phyloP scores from a whole-genome alignment of 2,113 vertebrate genomes.

The Pollimyrus isidori region DNA sequence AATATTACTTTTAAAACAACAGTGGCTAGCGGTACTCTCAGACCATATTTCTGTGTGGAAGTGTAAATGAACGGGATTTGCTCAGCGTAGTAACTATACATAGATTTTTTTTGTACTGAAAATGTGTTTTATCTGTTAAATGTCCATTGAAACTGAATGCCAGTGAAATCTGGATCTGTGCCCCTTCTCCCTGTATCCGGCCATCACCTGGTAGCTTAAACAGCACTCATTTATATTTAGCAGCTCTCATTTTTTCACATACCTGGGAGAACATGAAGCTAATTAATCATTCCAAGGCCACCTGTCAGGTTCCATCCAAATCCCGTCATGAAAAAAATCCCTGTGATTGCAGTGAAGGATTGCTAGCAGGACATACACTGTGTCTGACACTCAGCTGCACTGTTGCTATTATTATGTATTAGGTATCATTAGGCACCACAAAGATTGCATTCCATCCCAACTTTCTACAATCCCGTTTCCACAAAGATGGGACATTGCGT shows the following conservation, averaged over 20 bases:
- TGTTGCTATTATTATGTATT: background rate
- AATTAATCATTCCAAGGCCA: background rate
- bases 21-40: background rate
- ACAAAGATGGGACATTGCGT: too few relatives aligned
- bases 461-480: background rate
- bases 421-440: background rate
- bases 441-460: background rate
- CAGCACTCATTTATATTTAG: background rate
- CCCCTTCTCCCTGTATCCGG: background rate
- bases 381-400: background rate
- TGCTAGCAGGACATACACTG: background rate
- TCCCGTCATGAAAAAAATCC: background rate
- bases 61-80: background rate
- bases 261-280: background rate
- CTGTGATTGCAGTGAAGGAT: background rate
- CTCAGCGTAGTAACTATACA: background rate
- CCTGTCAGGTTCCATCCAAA: background rate
- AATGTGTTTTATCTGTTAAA: background rate
- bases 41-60: background rate
- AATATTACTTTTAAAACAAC: background rate
- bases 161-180: background rate
- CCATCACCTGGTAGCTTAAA: background rate
- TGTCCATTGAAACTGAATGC: background rate
- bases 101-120: background rate
- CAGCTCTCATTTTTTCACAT: background rate